Conservation (phyloP, 2,888 invertebrate genomes). For the Ochropleura plecta region DNA sequence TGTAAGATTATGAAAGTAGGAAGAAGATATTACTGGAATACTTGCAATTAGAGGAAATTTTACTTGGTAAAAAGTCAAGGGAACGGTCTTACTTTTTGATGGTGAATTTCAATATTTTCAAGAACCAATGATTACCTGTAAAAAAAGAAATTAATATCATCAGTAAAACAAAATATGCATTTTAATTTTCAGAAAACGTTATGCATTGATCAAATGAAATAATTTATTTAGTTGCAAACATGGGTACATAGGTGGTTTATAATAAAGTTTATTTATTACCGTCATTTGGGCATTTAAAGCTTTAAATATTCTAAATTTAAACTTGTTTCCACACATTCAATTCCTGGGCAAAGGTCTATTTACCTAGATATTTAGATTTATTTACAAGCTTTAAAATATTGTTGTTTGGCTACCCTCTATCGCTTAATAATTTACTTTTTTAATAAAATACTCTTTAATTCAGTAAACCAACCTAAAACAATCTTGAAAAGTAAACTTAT, state of each 20-base stretch:
- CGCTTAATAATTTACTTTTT: not conserved
- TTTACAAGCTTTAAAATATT: not conserved
- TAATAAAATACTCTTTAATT: not conserved
- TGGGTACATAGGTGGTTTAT: no score
- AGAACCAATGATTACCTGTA: constrained; percentile 47
- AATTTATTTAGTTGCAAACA: no score
- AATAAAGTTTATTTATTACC: no score
- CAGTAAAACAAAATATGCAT: not conserved
- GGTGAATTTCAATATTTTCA: not conserved
- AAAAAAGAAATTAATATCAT: constrained; percentile 4
- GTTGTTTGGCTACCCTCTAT: not conserved
- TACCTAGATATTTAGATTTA: no score
- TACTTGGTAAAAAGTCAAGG: not conserved
- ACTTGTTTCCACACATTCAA: not conserved
- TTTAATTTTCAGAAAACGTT: not conserved
- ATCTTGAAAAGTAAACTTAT: constrained; percentile 39
- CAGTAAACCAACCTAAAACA: constrained; percentile 18
- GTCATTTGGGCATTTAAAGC: no score
- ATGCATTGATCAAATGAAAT: not conserved
- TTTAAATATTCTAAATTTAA: no score
- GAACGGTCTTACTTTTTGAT: constrained; percentile 10
- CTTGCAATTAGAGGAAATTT: not conserved
- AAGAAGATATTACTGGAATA: constrained; percentile 20
- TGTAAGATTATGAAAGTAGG: constrained; percentile 28
- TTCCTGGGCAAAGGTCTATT: not conserved